Conservation (phyloP, 2,113 vertebrate species). For the Oreocharis arfaki region DNA sequence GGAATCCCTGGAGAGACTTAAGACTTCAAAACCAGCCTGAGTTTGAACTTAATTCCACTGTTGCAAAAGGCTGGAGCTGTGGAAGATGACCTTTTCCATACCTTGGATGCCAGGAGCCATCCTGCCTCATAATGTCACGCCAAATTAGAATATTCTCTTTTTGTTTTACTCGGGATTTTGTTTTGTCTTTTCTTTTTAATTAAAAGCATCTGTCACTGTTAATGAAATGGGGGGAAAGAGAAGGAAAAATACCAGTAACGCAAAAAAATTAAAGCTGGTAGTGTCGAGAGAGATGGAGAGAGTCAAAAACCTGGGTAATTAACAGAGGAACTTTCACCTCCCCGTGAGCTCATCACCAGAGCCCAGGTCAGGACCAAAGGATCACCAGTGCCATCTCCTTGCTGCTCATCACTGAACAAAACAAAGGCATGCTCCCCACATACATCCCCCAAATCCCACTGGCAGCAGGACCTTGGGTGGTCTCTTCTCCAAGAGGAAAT, state of each 20-base stretch:
- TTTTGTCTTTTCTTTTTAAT: constrained; percentile 57
- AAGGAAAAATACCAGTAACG: not conserved
- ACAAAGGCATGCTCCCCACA: not conserved
- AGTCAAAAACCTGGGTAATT: not conserved
- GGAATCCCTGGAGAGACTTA: constrained; percentile 79
- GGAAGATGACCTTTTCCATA: constrained; percentile 67
- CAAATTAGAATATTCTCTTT: constrained; percentile 68
- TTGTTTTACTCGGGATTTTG: constrained; percentile 30
- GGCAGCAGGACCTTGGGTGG: not conserved
- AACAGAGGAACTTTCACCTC: not conserved
- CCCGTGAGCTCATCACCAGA: accelerated
- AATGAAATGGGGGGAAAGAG: not conserved
- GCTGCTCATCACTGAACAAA: not conserved
- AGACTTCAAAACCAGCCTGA: constrained; percentile 73
- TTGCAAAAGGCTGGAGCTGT: constrained; percentile 58
- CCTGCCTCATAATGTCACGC: constrained; percentile 62
- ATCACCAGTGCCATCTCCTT: not conserved
- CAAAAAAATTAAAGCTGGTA: constrained; percentile 16
- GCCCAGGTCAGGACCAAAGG: not conserved
- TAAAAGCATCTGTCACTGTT: constrained; percentile 63
- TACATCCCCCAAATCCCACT: not conserved
- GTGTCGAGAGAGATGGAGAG: not conserved
- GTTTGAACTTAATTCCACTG: constrained; percentile 74
- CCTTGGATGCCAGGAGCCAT: constrained; percentile 56
- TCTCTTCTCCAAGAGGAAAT: not conserved